phyloP scores from a whole-genome alignment of 2,888 invertebrate species.

The Pandemis heparana region DNA sequence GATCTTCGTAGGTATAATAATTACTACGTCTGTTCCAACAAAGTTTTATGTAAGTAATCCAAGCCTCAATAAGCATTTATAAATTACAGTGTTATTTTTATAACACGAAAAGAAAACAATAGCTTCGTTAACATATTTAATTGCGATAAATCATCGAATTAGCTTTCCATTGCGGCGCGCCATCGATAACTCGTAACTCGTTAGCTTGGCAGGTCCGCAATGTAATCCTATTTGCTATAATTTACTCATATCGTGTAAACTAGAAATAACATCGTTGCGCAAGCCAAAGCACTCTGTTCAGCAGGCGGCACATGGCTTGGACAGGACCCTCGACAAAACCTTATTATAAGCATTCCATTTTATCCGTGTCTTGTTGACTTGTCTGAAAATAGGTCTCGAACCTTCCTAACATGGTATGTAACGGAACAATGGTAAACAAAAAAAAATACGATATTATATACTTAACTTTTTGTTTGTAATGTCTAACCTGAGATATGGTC shows the following conservation, averaged over 20 bases:
- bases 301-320: not conserved
- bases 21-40: too few relatives aligned
- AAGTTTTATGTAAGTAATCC: too few relatives aligned
- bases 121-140: too few relatives aligned
- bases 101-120: not conserved
- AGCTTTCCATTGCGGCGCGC: too few relatives aligned
- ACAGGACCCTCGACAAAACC: not conserved
- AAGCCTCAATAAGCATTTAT: not conserved
- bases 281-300: not conserved
- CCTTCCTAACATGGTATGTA: not conserved
- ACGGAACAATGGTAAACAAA: not conserved
- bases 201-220: too few relatives aligned
- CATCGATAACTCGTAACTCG: too few relatives aligned
- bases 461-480: too few relatives aligned
- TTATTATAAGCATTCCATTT: constrained; percentile 2
- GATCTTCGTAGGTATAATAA: too few relatives aligned
- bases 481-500: too few relatives aligned
- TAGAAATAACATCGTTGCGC: constrained; percentile 1
- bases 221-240: too few relatives aligned
- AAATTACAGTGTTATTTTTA: not conserved
- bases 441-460: not conserved
- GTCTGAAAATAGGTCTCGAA: not conserved
- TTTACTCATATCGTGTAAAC: too few relatives aligned
- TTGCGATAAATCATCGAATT: too few relatives aligned
- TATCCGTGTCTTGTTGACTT: not conserved